These are phyloP conservation scores for Ariopsis seemanni DNA, from an alignment of 2,113 vertebrate species.

Conservation along the genomic window DNA sequence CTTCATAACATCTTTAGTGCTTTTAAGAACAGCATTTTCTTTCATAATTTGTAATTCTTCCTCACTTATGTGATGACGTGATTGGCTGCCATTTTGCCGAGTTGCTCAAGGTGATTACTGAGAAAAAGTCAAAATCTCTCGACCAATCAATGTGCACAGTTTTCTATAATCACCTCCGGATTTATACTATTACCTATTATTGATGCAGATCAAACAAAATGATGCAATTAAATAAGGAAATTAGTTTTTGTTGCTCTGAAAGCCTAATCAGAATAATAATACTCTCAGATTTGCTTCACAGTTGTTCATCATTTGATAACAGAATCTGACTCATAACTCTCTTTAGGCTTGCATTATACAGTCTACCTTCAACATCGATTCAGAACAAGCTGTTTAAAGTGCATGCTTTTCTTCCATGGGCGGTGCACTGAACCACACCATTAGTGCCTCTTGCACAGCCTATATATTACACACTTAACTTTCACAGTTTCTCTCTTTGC, in stretches of 20 bases:
- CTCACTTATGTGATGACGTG: too few relatives aligned
- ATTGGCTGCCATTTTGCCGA: too few relatives aligned
- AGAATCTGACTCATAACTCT: background rate
- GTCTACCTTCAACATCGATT: background rate
- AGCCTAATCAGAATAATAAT: background rate
- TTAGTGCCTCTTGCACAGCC: slow-evolving; percentile 5
- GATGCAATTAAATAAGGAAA: background rate
- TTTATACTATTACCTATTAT: too few relatives aligned
- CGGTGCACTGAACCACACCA: background rate
- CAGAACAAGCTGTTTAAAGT: background rate
- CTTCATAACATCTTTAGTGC: too few relatives aligned
- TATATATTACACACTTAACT: too few relatives aligned
- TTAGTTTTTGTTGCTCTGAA: background rate
- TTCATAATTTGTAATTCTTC: too few relatives aligned
- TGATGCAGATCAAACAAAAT: background rate
- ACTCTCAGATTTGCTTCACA: background rate
- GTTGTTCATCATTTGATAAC: background rate
- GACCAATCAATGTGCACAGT: too few relatives aligned
- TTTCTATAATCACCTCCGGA: too few relatives aligned
- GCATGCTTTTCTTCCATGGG: background rate
- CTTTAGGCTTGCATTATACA: background rate
- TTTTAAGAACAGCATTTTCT: too few relatives aligned
- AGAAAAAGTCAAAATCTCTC: too few relatives aligned
- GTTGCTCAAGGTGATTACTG: too few relatives aligned
- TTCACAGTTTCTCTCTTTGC: background rate